phyloP scores from a whole-genome alignment of 2,797 vertebrate species.

The Arvicola amphibius region DNA sequence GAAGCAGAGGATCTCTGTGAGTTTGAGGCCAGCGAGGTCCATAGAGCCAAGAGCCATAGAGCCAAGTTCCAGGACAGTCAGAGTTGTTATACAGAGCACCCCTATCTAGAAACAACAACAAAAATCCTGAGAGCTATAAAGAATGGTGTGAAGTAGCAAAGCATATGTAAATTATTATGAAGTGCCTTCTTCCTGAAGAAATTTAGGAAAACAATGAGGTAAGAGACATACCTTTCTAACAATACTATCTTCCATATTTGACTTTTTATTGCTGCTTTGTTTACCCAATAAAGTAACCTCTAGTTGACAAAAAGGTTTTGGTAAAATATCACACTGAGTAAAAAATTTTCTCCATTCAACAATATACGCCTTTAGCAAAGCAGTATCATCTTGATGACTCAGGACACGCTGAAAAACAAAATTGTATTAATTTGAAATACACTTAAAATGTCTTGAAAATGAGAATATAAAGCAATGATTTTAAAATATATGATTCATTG shows the following conservation, averaged over 20 bases:
- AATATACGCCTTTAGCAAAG: slow-evolving; percentile 96
- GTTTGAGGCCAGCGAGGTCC: background rate
- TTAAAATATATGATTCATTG: slow-evolving; percentile 12
- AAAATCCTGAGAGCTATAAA: slow-evolving; percentile 6
- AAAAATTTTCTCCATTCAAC: slow-evolving; percentile 99
- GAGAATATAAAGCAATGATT: slow-evolving; percentile 15
- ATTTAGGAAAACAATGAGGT: slow-evolving; percentile 4
- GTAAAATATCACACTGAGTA: slow-evolving; percentile 97
- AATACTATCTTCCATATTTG: slow-evolving; percentile 97
- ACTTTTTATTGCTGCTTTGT: slow-evolving; percentile 98
- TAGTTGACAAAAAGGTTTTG: slow-evolving; percentile 97
- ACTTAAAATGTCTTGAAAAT: background rate
- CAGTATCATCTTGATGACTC: slow-evolving; percentile 98
- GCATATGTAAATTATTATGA: background rate
- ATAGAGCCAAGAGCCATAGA: background rate
- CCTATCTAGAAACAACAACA: background rate
- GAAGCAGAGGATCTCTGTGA: background rate
- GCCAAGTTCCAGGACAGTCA: background rate
- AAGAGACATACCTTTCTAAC: slow-evolving; percentile 93
- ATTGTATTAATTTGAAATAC: slow-evolving; percentile 59
- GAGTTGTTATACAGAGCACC: background rate
- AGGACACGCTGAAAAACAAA: slow-evolving; percentile 92
- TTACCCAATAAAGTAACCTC: slow-evolving; percentile 95
- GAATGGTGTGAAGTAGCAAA: slow-evolving; percentile 17
- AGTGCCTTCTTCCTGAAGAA: slow-evolving; percentile 47